Conservation (phyloP, 2,888 invertebrate genomes). For the Carterocephalus palaemon region DNA sequence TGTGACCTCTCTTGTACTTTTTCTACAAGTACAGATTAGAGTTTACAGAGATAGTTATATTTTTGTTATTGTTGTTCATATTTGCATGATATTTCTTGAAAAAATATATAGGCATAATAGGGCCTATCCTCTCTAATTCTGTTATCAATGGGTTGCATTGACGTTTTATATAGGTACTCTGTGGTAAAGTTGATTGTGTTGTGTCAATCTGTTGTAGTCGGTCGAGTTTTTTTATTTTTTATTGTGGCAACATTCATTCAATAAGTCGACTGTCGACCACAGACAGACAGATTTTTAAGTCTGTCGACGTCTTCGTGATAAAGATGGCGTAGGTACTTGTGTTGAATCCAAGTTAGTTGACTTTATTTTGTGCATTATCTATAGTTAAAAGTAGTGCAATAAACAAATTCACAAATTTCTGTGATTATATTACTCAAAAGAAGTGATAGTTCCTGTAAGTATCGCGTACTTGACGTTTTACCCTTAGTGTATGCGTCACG, state of each 20-base stretch:
- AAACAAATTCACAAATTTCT: constrained; percentile 10
- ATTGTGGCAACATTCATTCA: background rate
- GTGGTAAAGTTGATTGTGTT: too few species aligned
- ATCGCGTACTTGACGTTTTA: constrained; percentile 33
- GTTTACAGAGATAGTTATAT: too few species aligned
- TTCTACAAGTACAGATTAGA: too few species aligned
- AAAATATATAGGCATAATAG: too few species aligned
- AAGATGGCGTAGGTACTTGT: constrained; percentile 22
- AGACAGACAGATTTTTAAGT: background rate
- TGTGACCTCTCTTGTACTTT: too few species aligned
- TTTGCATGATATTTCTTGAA: too few species aligned
- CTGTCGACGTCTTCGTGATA: constrained; percentile 16
- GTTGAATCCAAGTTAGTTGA: constrained; percentile 16
- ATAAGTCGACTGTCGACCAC: background rate
- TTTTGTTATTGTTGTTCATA: too few species aligned
- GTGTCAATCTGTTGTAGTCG: too few species aligned
- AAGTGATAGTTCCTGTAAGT: constrained; percentile 43
- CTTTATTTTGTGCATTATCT: constrained; percentile 1
- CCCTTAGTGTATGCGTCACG: constrained; percentile 41
- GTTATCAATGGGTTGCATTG: too few species aligned
- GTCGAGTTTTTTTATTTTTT: too few species aligned
- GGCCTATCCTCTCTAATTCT: too few species aligned
- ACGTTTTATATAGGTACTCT: too few species aligned
- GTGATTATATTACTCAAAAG: constrained; percentile 16
- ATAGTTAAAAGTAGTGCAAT: constrained; percentile 9